Percentiles rank a stretch among this genome's conserved stretches.
Evolutionary conservation across 2,888 invertebrate genomes (phyloP).

Genomic region (Eupithecia centaureata): DNA sequence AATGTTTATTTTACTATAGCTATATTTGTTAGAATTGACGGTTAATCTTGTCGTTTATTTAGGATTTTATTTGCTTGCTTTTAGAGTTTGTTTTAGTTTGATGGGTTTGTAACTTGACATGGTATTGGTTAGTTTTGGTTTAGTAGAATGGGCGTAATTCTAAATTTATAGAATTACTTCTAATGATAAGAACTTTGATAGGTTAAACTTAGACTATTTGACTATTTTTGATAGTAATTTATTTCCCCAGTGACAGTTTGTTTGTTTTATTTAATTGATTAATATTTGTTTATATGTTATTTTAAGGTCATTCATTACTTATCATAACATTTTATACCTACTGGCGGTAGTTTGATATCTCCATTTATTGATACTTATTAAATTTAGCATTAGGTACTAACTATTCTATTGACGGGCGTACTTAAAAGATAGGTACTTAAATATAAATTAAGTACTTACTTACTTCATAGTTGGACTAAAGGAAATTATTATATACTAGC

Average conservation of each 20-base stretch:
- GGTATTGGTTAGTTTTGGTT: conserved; percentile 79
- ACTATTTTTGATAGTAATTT: conserved; percentile 24
- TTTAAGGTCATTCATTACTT: background rate
- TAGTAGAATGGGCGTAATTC: conserved; percentile 79
- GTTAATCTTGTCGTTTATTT: conserved; percentile 3
- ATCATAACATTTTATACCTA: background rate
- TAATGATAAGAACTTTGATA: conserved; percentile 35
- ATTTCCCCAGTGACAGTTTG: conserved; percentile 13
- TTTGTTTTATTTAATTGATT: conserved; percentile 9
- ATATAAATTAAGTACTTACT: background rate
- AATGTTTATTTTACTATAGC: conserved; percentile 44
- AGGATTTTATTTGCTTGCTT: background rate
- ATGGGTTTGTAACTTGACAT: conserved; percentile 58
- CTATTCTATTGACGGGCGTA: background rate
- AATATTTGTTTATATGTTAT: background rate
- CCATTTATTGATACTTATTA: background rate
- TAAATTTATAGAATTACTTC: conserved; percentile 58
- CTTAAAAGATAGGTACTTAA: background rate
- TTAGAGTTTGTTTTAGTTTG: conserved; percentile 10
- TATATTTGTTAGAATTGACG: background rate
- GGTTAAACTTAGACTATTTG: conserved; percentile 34
- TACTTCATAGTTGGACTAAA: background rate
- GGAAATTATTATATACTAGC: background rate
- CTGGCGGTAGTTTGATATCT: background rate
- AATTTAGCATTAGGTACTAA: background rate